Percentiles rank a stretch among this genome's conserved stretches.
Evolutionary conservation across 2,113 vertebrate species (phyloP).

Genomic region (Pachyramphus minor): DNA sequence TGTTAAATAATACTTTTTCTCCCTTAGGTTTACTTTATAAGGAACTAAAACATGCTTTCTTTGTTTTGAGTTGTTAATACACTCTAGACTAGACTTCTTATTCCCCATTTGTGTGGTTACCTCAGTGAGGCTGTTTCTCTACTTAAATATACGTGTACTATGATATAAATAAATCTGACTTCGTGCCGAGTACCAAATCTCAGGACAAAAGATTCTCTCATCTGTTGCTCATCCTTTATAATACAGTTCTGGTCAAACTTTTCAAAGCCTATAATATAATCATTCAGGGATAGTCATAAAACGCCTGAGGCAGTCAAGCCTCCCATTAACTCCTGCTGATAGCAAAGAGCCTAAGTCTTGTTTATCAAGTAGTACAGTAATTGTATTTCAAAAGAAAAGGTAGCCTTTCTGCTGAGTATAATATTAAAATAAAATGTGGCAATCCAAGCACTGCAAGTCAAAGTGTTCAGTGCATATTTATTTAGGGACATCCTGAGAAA

Average conservation of each 20-base stretch:
- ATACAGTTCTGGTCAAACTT: not conserved
- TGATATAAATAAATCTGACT: not conserved
- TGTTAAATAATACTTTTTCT: not conserved
- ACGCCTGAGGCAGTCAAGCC: not conserved
- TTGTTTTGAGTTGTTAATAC: not conserved
- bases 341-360: not conserved
- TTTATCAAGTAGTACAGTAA: not conserved
- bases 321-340: constrained; percentile 13
- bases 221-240: not conserved
- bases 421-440: not conserved
- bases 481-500: not conserved
- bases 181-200: not conserved
- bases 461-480: not conserved
- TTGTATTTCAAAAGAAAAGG: constrained; percentile 4
- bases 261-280: not conserved
- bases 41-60: not conserved
- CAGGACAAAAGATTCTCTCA: not conserved
- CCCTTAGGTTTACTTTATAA: not conserved
- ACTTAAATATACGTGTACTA: not conserved
- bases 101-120: not conserved
- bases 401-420: not conserved
- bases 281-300: not conserved
- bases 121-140: not conserved
- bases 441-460: not conserved
- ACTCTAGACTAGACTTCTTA: not conserved